Evolutionary conservation across 1,140 invertebrate species (phyloP).

Genomic region (Diploscapter pachys): DNA sequence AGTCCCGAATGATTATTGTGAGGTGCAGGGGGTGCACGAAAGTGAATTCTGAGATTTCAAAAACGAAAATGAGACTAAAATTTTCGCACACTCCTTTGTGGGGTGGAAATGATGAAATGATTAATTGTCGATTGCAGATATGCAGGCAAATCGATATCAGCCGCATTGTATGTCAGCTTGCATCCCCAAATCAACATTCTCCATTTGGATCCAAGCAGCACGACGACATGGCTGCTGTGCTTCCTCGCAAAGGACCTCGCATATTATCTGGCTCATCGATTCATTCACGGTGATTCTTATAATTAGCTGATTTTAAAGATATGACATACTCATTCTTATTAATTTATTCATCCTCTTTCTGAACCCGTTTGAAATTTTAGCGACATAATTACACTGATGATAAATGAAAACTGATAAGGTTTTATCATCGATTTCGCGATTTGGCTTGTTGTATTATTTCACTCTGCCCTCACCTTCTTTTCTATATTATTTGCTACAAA

Average conservation of each 20-base stretch:
- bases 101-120: constrained; percentile 45
- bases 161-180: constrained; percentile 34
- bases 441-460: too few species aligned
- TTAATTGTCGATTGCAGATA: too few species aligned
- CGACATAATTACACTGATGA: too few species aligned
- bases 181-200: constrained; percentile 1
- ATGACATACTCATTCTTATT: constrained; percentile 33
- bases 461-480: too few species aligned
- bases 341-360: constrained; percentile 28
- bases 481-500: too few species aligned
- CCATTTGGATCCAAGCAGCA: constrained; percentile 16
- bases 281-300: constrained; percentile 61
- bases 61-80: neutral
- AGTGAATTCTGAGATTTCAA: neutral
- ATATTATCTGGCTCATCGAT: constrained; percentile 64
- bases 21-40: neutral
- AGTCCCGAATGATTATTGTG: neutral
- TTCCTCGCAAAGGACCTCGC: constrained; percentile 44
- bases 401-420: too few species aligned
- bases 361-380: too few species aligned
- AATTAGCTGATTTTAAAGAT: constrained; percentile 56
- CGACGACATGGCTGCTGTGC: constrained; percentile 54
- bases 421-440: too few species aligned
- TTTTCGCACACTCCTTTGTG: constrained; percentile 48
- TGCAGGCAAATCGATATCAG: too few species aligned